Conservation (phyloP, 2,888 invertebrate genomes). For the Cosmopolites sordidus region DNA sequence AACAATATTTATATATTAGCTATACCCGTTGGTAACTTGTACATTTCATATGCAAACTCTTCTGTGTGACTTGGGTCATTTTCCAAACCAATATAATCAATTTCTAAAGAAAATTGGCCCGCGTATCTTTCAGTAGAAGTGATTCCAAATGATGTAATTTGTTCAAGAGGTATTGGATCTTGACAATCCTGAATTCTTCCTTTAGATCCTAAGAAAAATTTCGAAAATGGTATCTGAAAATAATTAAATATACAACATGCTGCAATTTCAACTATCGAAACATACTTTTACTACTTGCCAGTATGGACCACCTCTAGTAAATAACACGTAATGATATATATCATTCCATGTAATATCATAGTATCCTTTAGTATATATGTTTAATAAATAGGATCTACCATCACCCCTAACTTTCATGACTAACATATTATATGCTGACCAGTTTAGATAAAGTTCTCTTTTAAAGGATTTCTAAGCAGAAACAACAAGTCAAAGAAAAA, state of each 20-base stretch:
- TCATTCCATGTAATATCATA: constrained; percentile 89
- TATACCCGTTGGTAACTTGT: constrained; percentile 64
- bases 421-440: constrained; percentile 71
- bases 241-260: neutral
- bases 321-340: constrained; percentile 78
- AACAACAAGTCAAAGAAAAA: too few relatives aligned
- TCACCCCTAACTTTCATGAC: constrained; percentile 86
- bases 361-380: constrained; percentile 69
- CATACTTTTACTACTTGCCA: constrained; percentile 88
- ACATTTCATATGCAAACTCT: constrained; percentile 92
- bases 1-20: constrained; percentile 38
- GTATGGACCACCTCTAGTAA: constrained; percentile 96
- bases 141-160: constrained; percentile 74
- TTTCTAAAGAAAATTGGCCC: constrained; percentile 85
- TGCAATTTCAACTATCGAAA: constrained; percentile 7
- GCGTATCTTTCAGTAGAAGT: constrained; percentile 73
- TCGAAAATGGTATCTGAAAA: constrained; percentile 88
- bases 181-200: constrained; percentile 86
- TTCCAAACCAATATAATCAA: constrained; percentile 88
- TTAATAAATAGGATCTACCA: constrained; percentile 84
- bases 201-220: constrained; percentile 78
- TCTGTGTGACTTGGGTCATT: constrained; percentile 76
- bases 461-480: constrained; percentile 79
- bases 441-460: constrained; percentile 65
- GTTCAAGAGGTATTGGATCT: constrained; percentile 55